Evolutionary conservation across 2,797 vertebrate genomes (phyloP).

Genomic region (Sphaeramia orbicularis): DNA sequence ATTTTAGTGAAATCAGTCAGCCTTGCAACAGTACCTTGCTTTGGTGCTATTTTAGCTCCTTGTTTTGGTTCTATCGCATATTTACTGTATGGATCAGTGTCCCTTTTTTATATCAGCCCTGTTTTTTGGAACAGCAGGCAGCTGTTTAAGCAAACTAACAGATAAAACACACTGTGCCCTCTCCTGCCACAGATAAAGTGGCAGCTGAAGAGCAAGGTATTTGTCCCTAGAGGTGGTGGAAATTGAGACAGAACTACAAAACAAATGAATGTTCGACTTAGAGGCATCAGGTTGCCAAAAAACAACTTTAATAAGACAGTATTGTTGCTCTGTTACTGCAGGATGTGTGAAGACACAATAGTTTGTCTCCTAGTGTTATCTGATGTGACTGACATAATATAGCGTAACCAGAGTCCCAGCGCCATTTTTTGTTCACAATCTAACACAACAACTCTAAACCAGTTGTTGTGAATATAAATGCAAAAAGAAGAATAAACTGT

Average conservation of each 20-base stretch:
- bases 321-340: conserved; percentile 3
- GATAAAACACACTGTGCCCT: conserved; percentile 21
- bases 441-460: too few species aligned
- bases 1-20: too few species aligned
- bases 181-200: conserved; percentile 18
- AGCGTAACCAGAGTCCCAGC: too few species aligned
- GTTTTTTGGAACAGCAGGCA: conserved; percentile 25
- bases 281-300: conserved; percentile 5
- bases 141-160: conserved; percentile 8
- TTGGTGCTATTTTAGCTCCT: conserved; percentile 3
- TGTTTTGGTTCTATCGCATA: conserved; percentile 21
- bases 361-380: too few species aligned
- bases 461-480: too few species aligned
- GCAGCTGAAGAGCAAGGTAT: conserved; percentile 1
- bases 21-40: too few species aligned
- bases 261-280: conserved; percentile 7
- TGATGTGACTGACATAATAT: too few species aligned
- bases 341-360: too few species aligned
- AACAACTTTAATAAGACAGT: neutral
- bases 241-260: conserved; percentile 4
- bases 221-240: conserved; percentile 17
- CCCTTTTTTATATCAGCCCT: conserved; percentile 15
- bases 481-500: too few species aligned
- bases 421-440: too few species aligned
- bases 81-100: conserved; percentile 18